phyloP scores from a whole-genome alignment of 2,888 invertebrate species.

The Serripes groenlandicus region DNA sequence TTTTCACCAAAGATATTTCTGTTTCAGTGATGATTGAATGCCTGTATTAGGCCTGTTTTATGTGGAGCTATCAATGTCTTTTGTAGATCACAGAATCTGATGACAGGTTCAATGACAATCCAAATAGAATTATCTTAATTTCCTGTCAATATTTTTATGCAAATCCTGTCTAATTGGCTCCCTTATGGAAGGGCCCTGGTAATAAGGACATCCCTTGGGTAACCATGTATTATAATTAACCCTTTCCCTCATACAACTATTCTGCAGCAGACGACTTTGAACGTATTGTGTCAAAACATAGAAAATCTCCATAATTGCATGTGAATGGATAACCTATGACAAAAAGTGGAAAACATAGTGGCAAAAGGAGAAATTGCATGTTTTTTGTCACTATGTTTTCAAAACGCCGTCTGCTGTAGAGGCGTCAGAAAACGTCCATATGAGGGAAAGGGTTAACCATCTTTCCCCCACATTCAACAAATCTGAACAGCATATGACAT shows the following conservation, averaged over 20 bases:
- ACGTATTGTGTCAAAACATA: too few species aligned
- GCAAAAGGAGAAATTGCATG: neutral
- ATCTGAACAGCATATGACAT: too few species aligned
- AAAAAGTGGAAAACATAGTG: neutral
- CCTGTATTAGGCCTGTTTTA: neutral
- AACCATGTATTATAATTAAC: too few species aligned
- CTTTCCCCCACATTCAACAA: too few species aligned
- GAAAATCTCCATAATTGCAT: neutral
- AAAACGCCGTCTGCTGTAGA: too few species aligned
- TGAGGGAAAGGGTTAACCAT: too few species aligned
- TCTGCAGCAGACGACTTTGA: too few species aligned
- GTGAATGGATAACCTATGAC: neutral
- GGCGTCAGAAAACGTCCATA: too few species aligned
- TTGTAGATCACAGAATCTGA: neutral
- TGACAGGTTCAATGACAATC: neutral
- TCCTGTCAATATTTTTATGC: neutral
- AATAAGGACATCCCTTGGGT: neutral
- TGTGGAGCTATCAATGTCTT: neutral
- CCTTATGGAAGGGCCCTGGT: neutral
- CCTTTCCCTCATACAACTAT: neutral
- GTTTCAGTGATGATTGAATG: too few species aligned
- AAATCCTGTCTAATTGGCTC: conserved; percentile 1
- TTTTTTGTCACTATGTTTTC: too few species aligned
- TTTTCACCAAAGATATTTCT: too few species aligned
- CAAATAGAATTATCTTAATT: neutral